Percentiles rank a stretch among this genome's conserved stretches.
These are phyloP conservation scores for Cerceris rybyensis DNA, from an alignment of 2,888 invertebrate genomes.

Conservation along the genomic window DNA sequence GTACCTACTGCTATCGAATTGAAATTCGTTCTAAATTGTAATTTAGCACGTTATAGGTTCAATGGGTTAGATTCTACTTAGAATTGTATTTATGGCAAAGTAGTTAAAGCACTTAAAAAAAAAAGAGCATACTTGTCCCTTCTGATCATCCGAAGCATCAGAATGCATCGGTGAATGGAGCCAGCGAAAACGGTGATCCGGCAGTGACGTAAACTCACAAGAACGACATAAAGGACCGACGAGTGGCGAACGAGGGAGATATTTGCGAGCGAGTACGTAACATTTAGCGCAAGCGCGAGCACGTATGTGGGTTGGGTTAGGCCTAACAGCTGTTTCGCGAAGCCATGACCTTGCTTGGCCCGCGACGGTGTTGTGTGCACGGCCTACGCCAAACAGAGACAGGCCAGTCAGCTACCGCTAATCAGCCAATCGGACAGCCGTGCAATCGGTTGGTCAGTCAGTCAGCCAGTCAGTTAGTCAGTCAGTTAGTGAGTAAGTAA, in stretches of 20 bases:
- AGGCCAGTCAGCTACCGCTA: conserved; percentile 55
- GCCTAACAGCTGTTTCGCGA: conserved; percentile 76
- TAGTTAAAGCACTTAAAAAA: no score
- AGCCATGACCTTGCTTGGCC: conserved; percentile 74
- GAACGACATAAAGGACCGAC: conserved; percentile 34
- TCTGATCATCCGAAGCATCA: neutral
- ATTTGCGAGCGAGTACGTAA: conserved; percentile 51
- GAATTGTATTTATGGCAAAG: no score
- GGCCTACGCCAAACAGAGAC: conserved; percentile 68
- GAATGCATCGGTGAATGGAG: conserved; percentile 34
- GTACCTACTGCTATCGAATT: no score
- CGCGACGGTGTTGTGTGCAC: conserved; percentile 49
- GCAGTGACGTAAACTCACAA: conserved; percentile 31
- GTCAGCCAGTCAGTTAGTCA: conserved; percentile 43
- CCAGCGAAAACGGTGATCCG: conserved; percentile 28
- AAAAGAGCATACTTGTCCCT: neutral
- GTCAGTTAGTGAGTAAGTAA: conserved; percentile 33
- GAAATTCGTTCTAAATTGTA: no score
- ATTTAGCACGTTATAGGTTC: no score
- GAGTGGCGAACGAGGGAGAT: conserved; percentile 31
- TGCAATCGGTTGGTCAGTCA: conserved; percentile 42
- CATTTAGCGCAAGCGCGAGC: conserved; percentile 38
- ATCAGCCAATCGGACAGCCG: conserved; percentile 37
- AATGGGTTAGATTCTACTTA: no score
- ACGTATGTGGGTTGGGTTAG: conserved; percentile 66